phyloP scores from a whole-genome alignment of 2,113 vertebrate genomes.

The Gulo gulo region DNA sequence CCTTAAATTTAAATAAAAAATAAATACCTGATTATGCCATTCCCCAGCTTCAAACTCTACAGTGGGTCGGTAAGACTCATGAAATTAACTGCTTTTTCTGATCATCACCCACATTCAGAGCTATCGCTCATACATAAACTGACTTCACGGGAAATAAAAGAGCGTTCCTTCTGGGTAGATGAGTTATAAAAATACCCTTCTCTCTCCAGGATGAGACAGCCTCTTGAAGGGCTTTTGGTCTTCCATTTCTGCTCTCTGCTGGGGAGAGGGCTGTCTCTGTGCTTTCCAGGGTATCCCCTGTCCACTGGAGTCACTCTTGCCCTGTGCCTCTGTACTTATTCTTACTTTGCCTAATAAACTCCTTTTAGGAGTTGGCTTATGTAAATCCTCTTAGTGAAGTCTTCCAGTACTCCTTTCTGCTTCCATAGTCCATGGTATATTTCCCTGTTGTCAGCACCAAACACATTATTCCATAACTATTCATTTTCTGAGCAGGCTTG shows the following conservation, averaged over 20 bases:
- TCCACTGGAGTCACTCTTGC: neutral
- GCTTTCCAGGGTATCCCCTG: neutral
- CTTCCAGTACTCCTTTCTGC: neutral
- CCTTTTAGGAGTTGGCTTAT: neutral
- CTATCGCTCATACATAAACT: neutral
- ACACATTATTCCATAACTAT: neutral
- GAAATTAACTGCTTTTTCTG: neutral
- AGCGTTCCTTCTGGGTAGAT: neutral
- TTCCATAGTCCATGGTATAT: neutral
- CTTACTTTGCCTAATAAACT: neutral
- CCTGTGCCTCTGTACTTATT: neutral
- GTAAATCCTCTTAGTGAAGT: neutral
- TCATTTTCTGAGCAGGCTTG: neutral
- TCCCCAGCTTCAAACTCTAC: neutral
- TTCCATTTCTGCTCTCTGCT: neutral
- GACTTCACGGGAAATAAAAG: neutral
- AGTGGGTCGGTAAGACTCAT: neutral
- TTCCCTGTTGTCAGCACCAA: neutral
- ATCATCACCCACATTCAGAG: neutral
- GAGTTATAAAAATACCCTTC: neutral
- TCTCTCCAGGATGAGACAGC: neutral
- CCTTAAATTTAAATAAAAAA: neutral
- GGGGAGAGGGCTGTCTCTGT: neutral
- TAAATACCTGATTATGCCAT: neutral
- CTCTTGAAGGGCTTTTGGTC: neutral